These are phyloP conservation scores for Leucoraja erinaceus DNA, from an alignment of 2,113 vertebrate genomes.

Conservation along the genomic window DNA sequence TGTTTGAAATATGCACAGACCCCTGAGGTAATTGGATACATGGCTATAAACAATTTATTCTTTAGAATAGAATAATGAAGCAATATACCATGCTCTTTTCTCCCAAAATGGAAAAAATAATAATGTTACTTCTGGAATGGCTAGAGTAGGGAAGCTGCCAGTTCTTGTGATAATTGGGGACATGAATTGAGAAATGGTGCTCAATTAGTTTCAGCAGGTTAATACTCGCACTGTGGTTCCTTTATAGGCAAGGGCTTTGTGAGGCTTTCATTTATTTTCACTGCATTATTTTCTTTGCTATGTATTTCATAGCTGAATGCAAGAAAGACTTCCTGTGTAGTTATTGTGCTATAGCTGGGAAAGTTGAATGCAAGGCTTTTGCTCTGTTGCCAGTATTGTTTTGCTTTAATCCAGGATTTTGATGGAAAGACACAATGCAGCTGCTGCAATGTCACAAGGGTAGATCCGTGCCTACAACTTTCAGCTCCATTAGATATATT, in stretches of 20 bases:
- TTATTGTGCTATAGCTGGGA: conserved; percentile 41
- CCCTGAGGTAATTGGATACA: neutral
- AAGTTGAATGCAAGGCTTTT: too few species aligned
- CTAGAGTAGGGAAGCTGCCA: conserved; percentile 59
- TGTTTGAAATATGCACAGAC: neutral
- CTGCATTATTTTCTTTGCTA: conserved; percentile 74
- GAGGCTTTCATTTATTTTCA: conserved; percentile 66
- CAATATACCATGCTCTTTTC: neutral
- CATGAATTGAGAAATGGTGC: conserved; percentile 71
- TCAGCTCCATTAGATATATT: conserved; percentile 93
- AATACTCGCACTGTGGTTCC: conserved; percentile 77
- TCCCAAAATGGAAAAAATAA: neutral
- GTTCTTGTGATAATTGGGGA: conserved; percentile 51
- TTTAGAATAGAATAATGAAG: neutral
- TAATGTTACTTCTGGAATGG: neutral
- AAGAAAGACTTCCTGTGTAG: conserved; percentile 68
- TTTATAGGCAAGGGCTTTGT: conserved; percentile 71
- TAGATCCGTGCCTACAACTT: conserved; percentile 74
- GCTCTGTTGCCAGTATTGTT: neutral
- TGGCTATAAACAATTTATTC: too few species aligned
- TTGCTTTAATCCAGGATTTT: conserved; percentile 64
- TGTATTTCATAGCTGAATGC: conserved; percentile 67
- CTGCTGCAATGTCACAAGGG: conserved; percentile 81
- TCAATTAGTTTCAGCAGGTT: conserved; percentile 69
- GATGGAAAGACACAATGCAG: conserved; percentile 73